A percentile compares a stretch with the other conserved stretches of the same genome.
Evolutionary conservation across 2,113 vertebrate species (phyloP).

Genomic region (Gavia stellata): DNA sequence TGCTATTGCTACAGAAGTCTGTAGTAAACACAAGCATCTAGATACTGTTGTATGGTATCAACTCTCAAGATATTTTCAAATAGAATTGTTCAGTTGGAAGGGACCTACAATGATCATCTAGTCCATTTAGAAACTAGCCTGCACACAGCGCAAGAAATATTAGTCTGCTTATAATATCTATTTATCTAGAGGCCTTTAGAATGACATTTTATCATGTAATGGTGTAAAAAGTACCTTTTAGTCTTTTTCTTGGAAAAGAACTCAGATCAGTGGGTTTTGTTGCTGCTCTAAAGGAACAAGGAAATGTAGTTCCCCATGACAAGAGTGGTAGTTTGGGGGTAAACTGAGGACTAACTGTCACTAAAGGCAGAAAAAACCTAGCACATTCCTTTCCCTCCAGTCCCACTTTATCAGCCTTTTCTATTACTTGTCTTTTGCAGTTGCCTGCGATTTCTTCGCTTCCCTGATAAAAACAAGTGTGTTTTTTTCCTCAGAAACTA

Average conservation of each 20-base stretch:
- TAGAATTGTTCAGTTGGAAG: background rate
- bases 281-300: background rate
- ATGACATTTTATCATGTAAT: background rate
- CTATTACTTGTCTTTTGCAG: background rate
- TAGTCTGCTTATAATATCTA: background rate
- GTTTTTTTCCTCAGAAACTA: background rate
- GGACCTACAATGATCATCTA: background rate
- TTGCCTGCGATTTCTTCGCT: background rate
- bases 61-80: background rate
- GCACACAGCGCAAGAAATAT: background rate
- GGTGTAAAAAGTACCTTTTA: background rate
- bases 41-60: background rate
- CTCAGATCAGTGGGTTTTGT: background rate
- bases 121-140: background rate
- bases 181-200: background rate
- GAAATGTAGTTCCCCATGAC: background rate
- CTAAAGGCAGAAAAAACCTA: background rate
- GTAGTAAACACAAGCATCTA: background rate
- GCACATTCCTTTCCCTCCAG: background rate
- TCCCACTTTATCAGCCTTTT: background rate
- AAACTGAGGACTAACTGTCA: background rate
- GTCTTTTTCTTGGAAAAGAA: background rate
- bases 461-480: background rate
- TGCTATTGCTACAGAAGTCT: background rate
- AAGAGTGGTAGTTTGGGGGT: background rate